These are phyloP conservation scores for Acanthopagrus latus DNA, from an alignment of 2,797 vertebrate species.

Conservation along the genomic window DNA sequence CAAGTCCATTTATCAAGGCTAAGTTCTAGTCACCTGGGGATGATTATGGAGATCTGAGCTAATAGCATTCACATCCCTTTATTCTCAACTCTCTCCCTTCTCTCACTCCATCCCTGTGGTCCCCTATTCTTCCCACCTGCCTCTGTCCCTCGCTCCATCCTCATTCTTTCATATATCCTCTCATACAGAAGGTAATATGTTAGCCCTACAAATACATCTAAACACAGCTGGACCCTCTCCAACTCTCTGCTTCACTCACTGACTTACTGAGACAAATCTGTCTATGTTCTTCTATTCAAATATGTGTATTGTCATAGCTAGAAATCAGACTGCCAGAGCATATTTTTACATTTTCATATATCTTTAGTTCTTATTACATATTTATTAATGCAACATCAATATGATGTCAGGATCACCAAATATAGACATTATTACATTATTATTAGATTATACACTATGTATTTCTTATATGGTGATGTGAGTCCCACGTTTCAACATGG, in stretches of 20 bases:
- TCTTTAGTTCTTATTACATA: too few species aligned
- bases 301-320: constrained; percentile 15
- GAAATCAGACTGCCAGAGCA: neutral
- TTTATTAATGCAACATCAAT: neutral
- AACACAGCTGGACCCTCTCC: constrained; percentile 56
- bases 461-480: neutral
- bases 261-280: constrained; percentile 16
- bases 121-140: constrained; percentile 73
- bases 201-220: constrained; percentile 53
- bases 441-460: too few species aligned
- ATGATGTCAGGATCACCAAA: neutral
- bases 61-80: constrained; percentile 78
- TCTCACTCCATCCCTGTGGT: constrained; percentile 75
- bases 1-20: constrained; percentile 84
- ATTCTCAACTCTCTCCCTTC: constrained; percentile 68
- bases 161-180: constrained; percentile 71
- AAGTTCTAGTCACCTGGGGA: constrained; percentile 82
- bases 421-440: neutral
- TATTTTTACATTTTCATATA: neutral
- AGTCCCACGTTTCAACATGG: too few species aligned
- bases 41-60: constrained; percentile 82
- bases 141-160: constrained; percentile 40
- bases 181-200: constrained; percentile 69
- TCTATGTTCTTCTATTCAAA: constrained; percentile 14
- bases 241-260: constrained; percentile 5